phyloP scores from a whole-genome alignment of 1,140 invertebrate species.

The Himalopsyche phryganea region DNA sequence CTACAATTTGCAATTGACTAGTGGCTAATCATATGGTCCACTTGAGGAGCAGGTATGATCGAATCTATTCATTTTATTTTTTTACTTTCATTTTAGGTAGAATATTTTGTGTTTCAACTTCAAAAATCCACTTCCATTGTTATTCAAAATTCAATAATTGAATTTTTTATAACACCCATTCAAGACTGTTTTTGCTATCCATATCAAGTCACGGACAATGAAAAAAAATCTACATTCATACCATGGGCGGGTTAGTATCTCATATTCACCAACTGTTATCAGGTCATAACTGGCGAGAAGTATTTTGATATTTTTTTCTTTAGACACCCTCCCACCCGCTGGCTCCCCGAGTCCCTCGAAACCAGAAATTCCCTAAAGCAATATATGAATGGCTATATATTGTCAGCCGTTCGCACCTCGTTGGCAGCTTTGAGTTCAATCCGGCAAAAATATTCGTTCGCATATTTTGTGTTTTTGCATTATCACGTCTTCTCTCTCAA shows the following conservation, averaged over 20 bases:
- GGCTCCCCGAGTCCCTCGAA: not conserved
- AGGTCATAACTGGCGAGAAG: constrained; percentile 7
- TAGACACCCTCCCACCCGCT: not conserved
- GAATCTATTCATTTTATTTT: too few species aligned
- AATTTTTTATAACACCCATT: too few species aligned
- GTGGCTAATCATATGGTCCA: too few species aligned
- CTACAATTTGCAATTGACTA: too few species aligned
- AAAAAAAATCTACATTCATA: constrained; percentile 1
- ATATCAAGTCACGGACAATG: not conserved
- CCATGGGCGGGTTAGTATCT: not conserved
- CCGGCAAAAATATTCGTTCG: too few species aligned
- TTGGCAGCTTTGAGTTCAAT: constrained; percentile 4
- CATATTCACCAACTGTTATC: constrained; percentile 22
- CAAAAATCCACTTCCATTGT: too few species aligned
- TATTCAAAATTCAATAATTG: too few species aligned
- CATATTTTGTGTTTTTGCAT: not conserved
- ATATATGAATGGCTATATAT: constrained; percentile 18
- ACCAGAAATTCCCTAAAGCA: constrained; percentile 15
- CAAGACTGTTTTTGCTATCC: not conserved
- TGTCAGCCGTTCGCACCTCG: constrained; percentile 18
- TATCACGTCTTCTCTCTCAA: not conserved
- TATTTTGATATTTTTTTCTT: constrained; percentile 13
- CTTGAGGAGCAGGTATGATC: too few species aligned
- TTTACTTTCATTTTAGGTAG: too few species aligned
- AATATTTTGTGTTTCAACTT: too few species aligned